phyloP scores from a whole-genome alignment of 2,888 invertebrate species.

The Eretmocerus hayati region DNA sequence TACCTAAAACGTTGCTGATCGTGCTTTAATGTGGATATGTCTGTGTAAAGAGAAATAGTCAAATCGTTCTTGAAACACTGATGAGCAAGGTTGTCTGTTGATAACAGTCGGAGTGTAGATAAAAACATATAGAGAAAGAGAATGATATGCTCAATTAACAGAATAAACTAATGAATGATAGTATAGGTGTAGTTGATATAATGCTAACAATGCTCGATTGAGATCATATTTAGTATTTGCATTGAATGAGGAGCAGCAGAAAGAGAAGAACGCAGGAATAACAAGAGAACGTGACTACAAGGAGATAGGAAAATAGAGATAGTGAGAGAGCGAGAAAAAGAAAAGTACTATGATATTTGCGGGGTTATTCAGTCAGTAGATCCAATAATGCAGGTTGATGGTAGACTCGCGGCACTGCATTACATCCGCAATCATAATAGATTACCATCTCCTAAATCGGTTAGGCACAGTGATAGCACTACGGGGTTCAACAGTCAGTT shows the following conservation, averaged over 20 bases:
- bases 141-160: background rate
- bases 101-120: too few relatives aligned
- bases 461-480: too few relatives aligned
- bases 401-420: too few relatives aligned
- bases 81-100: background rate
- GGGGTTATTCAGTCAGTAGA: slow-evolving; percentile 24
- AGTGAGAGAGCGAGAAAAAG: slow-evolving; percentile 13
- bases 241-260: slow-evolving; percentile 13
- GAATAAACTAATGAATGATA: slow-evolving; percentile 6
- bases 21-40: slow-evolving; percentile 23
- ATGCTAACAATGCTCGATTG: slow-evolving; percentile 16
- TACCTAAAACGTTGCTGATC: slow-evolving; percentile 14
- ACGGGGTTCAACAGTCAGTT: too few relatives aligned
- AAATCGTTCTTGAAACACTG: background rate
- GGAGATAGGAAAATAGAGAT: slow-evolving; percentile 17
- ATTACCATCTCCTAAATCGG: too few relatives aligned
- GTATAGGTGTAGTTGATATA: slow-evolving; percentile 22
- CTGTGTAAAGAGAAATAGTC: slow-evolving; percentile 13
- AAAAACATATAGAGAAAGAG: too few relatives aligned
- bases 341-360: slow-evolving; percentile 3
- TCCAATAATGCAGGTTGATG: slow-evolving; percentile 30
- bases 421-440: too few relatives aligned
- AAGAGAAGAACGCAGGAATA: slow-evolving; percentile 3
- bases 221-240: too few relatives aligned
- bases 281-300: too few relatives aligned